Conservation (phyloP, 2,113 vertebrate species). For the Antechinus flavipes region DNA sequence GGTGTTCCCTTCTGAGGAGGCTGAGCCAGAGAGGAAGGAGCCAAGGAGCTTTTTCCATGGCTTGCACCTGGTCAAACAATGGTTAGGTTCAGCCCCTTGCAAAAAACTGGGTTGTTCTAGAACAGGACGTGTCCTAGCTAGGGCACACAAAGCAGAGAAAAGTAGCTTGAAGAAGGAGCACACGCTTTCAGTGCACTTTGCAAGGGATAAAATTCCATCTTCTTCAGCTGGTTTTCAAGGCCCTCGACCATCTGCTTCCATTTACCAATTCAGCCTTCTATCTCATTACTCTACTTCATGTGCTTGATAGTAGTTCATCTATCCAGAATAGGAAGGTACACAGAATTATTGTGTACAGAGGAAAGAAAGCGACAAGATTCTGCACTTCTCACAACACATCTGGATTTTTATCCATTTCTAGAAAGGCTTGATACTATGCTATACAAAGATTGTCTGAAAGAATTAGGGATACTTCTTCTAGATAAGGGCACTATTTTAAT, state of each 20-base stretch:
- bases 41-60: conserved; percentile 7
- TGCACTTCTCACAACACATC: not conserved
- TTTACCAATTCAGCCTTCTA: not conserved
- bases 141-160: not conserved
- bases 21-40: not conserved
- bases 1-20: conserved; percentile 1
- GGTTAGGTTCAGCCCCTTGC: conserved; percentile 12
- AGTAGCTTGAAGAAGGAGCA: not conserved
- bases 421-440: not conserved
- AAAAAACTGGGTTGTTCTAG: conserved; percentile 17
- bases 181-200: not conserved
- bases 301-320: not conserved
- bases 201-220: not conserved
- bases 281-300: not conserved
- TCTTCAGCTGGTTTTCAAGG: not conserved
- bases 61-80: not conserved
- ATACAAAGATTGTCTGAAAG: not conserved
- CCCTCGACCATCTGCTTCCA: not conserved
- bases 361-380: not conserved
- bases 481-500: not conserved
- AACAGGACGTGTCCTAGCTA: conserved; percentile 20
- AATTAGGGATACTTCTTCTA: not conserved
- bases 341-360: not conserved
- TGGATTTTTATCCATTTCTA: not conserved
- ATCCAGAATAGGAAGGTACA: not conserved